A percentile compares a stretch with the other conserved stretches of the same genome.
These are phyloP conservation scores for Passer domesticus DNA, from an alignment of 2,113 vertebrate genomes.

Conservation along the genomic window DNA sequence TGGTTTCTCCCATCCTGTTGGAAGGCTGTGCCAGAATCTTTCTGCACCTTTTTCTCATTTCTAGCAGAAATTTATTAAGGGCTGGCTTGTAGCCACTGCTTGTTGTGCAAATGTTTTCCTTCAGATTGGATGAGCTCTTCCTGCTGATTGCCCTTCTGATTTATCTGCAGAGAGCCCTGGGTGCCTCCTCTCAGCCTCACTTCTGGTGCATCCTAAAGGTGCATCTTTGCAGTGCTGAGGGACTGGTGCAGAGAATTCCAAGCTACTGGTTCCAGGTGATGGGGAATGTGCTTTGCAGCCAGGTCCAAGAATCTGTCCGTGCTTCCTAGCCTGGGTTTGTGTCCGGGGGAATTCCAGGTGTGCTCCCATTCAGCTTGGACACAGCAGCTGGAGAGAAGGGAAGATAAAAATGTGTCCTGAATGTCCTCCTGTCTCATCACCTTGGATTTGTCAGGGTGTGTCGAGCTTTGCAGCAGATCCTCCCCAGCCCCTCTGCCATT, in stretches of 20 bases:
- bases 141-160: not conserved
- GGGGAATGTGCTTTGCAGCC: not conserved
- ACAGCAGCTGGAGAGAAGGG: not conserved
- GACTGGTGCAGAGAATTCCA: not conserved
- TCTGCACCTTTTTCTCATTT: constrained; percentile 55
- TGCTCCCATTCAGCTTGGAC: not conserved
- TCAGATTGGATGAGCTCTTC: not conserved
- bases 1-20: constrained; percentile 42
- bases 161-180: not conserved
- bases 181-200: not conserved
- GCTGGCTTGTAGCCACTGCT: constrained; percentile 6
- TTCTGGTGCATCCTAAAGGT: not conserved
- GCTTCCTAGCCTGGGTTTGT: not conserved
- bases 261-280: not conserved
- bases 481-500: not conserved
- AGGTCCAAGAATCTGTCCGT: not conserved
- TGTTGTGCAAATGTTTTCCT: constrained; percentile 34
- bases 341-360: not conserved
- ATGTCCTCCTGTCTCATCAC: not conserved
- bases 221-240: not conserved
- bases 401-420: not conserved
- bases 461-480: not conserved
- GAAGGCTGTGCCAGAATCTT: constrained; percentile 31
- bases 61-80: constrained; percentile 45
- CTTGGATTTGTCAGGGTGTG: not conserved